phyloP scores from a whole-genome alignment of 2,888 invertebrate species.

The Brachypalpus laphriformis region DNA sequence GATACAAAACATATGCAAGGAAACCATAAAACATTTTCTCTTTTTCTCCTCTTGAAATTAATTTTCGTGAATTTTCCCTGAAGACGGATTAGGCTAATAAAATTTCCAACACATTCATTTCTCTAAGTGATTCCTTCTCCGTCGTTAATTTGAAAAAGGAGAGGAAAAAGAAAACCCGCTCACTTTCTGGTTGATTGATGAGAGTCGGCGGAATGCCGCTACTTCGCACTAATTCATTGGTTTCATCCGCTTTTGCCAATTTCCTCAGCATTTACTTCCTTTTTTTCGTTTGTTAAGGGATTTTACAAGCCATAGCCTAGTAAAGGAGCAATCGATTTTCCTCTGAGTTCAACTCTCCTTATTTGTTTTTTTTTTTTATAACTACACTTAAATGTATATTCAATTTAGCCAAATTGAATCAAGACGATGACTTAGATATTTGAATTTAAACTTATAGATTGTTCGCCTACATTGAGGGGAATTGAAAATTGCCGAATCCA shows the following conservation, averaged over 20 bases:
- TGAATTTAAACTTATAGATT: slow-evolving; percentile 38
- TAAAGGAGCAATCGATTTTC: slow-evolving; percentile 57
- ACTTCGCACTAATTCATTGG: slow-evolving; percentile 65
- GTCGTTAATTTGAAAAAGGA: slow-evolving; percentile 68
- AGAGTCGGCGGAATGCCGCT: slow-evolving; percentile 65
- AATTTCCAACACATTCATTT: slow-evolving; percentile 72
- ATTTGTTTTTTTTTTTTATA: neutral
- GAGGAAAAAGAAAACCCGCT: slow-evolving; percentile 58
- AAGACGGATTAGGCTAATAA: slow-evolving; percentile 67
- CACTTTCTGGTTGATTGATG: slow-evolving; percentile 69
- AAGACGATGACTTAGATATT: slow-evolving; percentile 28
- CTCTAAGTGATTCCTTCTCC: slow-evolving; percentile 66
- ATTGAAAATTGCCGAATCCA: neutral
- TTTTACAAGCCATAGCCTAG: slow-evolving; percentile 32
- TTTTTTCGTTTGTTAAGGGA: slow-evolving; percentile 5
- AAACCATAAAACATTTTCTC: slow-evolving; percentile 51
- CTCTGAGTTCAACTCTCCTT: neutral
- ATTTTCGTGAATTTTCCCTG: slow-evolving; percentile 67
- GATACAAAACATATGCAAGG: slow-evolving; percentile 64
- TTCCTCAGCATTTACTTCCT: slow-evolving; percentile 35
- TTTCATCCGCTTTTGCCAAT: slow-evolving; percentile 65
- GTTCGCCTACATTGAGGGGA: neutral
- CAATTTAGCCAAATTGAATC: slow-evolving; percentile 31
- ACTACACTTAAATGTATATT: slow-evolving; percentile 14
- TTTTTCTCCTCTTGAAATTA: slow-evolving; percentile 59